Evolutionary conservation across 2,113 vertebrate species (phyloP).

Genomic region (Nyctibius bracteatus): DNA sequence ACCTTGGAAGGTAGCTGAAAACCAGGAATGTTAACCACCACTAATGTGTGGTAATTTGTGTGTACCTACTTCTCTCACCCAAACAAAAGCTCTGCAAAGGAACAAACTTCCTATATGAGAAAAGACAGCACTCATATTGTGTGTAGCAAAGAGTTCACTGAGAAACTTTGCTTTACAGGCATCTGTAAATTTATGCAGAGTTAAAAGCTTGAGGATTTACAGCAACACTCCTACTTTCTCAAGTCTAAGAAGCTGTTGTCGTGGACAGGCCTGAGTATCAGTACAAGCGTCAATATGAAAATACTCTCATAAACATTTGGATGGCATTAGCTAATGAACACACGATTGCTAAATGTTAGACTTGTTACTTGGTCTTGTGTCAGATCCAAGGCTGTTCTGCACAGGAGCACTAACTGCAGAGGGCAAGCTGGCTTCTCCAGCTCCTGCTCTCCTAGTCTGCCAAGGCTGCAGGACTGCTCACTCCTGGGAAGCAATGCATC

Average conservation of each 20-base stretch:
- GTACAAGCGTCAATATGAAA: background rate
- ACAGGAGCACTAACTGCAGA: background rate
- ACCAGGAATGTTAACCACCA: background rate
- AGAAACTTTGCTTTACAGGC: background rate
- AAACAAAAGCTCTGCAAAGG: background rate
- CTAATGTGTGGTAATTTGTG: rapidly evolving
- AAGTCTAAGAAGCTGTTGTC: background rate
- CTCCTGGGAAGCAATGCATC: rapidly evolving
- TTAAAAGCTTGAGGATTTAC: background rate
- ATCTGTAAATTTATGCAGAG: background rate
- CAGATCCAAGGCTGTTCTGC: background rate
- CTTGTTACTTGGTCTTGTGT: background rate
- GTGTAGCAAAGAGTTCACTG: background rate
- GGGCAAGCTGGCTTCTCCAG: background rate
- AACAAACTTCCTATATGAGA: background rate
- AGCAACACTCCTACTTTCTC: background rate
- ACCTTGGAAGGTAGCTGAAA: background rate
- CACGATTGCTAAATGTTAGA: rapidly evolving
- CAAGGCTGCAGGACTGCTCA: background rate
- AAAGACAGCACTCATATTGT: background rate
- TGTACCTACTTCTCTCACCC: background rate
- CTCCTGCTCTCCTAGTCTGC: background rate
- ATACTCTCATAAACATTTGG: background rate
- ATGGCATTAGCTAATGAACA: background rate
- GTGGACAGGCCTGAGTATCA: background rate